Evolutionary conservation across 2,797 vertebrate species (phyloP).

Genomic region (Artibeus lituratus): DNA sequence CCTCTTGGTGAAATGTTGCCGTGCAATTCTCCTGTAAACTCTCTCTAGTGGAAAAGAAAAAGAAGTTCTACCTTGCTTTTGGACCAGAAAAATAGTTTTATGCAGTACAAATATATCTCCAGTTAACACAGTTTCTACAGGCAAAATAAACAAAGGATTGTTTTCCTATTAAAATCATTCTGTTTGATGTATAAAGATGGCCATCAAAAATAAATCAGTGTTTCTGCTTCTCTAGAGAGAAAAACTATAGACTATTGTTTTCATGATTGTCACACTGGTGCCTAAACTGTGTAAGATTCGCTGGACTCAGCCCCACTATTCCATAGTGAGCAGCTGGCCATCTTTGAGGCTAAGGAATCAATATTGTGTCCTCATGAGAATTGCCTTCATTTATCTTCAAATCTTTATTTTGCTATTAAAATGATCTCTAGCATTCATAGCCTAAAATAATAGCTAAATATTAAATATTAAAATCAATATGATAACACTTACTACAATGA

Average conservation of each 20-base stretch:
- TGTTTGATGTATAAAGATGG: slow-evolving; percentile 25
- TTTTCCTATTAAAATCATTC: slow-evolving; percentile 55
- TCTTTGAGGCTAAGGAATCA: background rate
- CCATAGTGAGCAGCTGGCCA: background rate
- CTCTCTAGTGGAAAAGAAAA: slow-evolving; percentile 48
- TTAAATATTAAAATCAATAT: background rate
- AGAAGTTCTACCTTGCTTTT: slow-evolving; percentile 36
- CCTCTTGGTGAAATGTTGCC: slow-evolving; percentile 21
- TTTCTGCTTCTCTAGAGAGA: slow-evolving; percentile 19
- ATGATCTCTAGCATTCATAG: slow-evolving; percentile 17
- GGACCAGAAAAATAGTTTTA: slow-evolving; percentile 8
- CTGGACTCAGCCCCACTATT: background rate
- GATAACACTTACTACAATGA: background rate
- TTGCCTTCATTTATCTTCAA: background rate
- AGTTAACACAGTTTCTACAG: slow-evolving; percentile 19
- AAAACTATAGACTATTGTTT: background rate
- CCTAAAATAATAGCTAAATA: background rate
- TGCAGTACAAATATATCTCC: background rate
- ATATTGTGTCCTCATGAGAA: background rate
- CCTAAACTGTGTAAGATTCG: background rate
- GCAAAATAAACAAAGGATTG: slow-evolving; percentile 33
- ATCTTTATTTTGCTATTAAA: slow-evolving; percentile 12
- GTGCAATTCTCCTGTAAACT: slow-evolving; percentile 29
- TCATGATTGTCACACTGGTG: background rate
- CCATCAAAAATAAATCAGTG: slow-evolving; percentile 46